Evolutionary conservation across 2,888 invertebrate species (phyloP), one percentile per base, ranked within the genome.

Genomic region (Carterocephalus palaemon): DNA sequence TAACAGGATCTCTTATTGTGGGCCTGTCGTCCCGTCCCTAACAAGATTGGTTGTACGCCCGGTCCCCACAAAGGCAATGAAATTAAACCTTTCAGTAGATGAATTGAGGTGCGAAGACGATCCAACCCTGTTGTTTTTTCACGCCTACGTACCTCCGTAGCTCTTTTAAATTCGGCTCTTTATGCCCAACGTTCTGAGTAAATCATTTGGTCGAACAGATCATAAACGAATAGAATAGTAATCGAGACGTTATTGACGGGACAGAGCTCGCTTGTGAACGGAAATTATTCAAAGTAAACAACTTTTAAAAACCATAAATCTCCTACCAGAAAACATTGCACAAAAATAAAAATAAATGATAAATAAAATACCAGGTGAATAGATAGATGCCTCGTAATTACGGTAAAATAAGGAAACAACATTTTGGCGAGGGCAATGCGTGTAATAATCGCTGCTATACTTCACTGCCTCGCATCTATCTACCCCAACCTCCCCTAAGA

Each of bases 391-490:
- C 17, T 22, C 53, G 54, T 52, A 53, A 34, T 50, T 45, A 55
- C 64, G 60, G 66, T 59, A 60, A 54, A 51, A 56, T 51, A 57
- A 59, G 60, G 60, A 60, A 54, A 37, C 6, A 19, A 24, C 24
- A 58, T 59, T 69, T 67, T 58, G 57, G 64, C 59, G 64, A 52
- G 70, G 72, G 70, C 76, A 80, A 82, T 78, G 75, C 70, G 70
- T 70, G 78, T 68, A 77, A 80, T 84, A 78, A 80, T 81, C 77
- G 64, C 70, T 62, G 60, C 64, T 75, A 80, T 82, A 71, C 63
- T 66, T 81, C 78, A 76, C 71, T 56, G 65, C 60, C 58, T 54
- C 60, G 56, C 60, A 64, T 66, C 70, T 68, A 70, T 69, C 67
- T 68, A 62, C 69, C 66, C 67, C 54, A 56, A 54, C 56, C 48